phyloP scores from a whole-genome alignment of 2,113 vertebrate genomes.

The Nannospalax galili region DNA sequence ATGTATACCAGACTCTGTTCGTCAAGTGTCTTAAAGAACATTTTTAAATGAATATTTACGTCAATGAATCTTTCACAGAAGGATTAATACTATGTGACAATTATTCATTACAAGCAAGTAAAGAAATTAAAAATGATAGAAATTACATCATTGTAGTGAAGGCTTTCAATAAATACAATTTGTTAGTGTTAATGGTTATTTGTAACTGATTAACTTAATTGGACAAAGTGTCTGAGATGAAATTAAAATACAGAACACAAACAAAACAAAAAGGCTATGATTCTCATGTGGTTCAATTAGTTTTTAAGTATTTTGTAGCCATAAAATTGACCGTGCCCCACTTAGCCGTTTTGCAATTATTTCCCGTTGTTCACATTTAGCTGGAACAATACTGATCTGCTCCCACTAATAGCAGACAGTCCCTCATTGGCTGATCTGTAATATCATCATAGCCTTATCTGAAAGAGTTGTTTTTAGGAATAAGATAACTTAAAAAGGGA shows the following conservation, averaged over 20 bases:
- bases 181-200: background rate
- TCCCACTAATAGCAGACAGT: background rate
- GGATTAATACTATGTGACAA: background rate
- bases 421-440: background rate
- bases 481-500: constrained; percentile 12
- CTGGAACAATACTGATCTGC: constrained; percentile 33
- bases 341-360: constrained; percentile 40
- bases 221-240: background rate
- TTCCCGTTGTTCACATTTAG: constrained; percentile 48
- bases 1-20: background rate
- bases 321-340: background rate
- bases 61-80: background rate
- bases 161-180: background rate
- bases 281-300: background rate
- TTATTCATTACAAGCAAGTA: background rate
- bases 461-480: background rate
- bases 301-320: background rate
- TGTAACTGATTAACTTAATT: constrained; percentile 7
- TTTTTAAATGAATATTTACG: constrained; percentile 21
- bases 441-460: background rate
- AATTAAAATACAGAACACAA: background rate
- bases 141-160: constrained; percentile 40
- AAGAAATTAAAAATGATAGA: constrained; percentile 14
- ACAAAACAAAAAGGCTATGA: background rate
- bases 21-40: background rate